These are phyloP conservation scores for Rhadinocentrus ornatus DNA, from an alignment of 2,797 vertebrate species.

Conservation along the genomic window DNA sequence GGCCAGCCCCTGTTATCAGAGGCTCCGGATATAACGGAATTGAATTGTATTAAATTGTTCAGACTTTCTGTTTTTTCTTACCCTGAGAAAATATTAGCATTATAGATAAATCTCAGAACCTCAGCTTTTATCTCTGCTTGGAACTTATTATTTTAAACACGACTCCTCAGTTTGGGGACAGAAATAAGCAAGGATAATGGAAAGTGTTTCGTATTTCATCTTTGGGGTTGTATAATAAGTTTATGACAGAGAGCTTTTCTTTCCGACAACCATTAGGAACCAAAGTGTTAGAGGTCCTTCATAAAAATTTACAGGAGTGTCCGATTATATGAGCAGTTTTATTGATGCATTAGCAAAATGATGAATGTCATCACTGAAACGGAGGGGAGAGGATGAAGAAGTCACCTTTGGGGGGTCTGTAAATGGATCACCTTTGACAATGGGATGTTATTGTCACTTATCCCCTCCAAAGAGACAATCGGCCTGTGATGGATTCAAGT, in stretches of 20 bases:
- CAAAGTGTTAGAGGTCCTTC: constrained; percentile 58
- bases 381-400: constrained; percentile 33
- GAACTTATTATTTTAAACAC: constrained; percentile 56
- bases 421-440: constrained; percentile 23
- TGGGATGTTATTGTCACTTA: constrained; percentile 8
- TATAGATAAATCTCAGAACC: constrained; percentile 64
- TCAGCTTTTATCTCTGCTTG: constrained; percentile 57
- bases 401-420: constrained; percentile 31
- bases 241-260: constrained; percentile 63
- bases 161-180: constrained; percentile 21
- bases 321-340: constrained; percentile 70
- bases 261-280: constrained; percentile 58
- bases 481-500: constrained; percentile 10
- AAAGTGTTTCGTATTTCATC: constrained; percentile 62
- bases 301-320: constrained; percentile 73
- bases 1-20: constrained; percentile 63
- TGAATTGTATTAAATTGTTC: constrained; percentile 65
- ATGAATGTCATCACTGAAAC: constrained; percentile 57
- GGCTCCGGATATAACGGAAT: constrained; percentile 48
- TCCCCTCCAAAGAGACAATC: constrained; percentile 13
- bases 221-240: constrained; percentile 55
- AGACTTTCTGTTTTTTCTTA: constrained; percentile 13
- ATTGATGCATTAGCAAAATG: constrained; percentile 63
- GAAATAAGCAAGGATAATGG: constrained; percentile 51
- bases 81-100: constrained; percentile 62